Base-by-base conservation (phyloP, 2,113 vertebrate genomes). In the Siniperca knerii region DNA sequence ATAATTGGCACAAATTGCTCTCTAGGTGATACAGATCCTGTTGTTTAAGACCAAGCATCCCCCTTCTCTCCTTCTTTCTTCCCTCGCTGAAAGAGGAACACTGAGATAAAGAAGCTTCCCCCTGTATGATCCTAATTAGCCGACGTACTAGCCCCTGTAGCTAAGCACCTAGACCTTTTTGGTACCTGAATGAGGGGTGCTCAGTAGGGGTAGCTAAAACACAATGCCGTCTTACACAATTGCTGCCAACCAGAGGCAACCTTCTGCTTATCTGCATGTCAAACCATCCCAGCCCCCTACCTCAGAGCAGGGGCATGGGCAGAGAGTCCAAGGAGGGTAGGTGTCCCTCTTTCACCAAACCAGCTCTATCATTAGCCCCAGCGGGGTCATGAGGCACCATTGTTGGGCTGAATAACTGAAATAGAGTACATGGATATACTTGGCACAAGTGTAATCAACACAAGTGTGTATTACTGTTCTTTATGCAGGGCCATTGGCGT, bases 1-100 rank as follows among this genome's bases (percentile, higher is more conserved):
- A 96, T 96, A 96, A 96, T 96, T 96, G 96, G 95, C 94, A 95
- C 94, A 95, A 96, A 96, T 95, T 96, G 95, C 95, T 95, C 95
- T 95, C 95, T 94, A 95, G 95, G 96, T 96, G 96, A 96, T 96
- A 95, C 93, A 93, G 92, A 96, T 94, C 94, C 94, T 96, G 96
- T 96, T 96, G 95, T 96, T 96, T 96, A 95, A 96, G 92, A 95
- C 85, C 92, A 94, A 91, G 91, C 93, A 93, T 90, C 91, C 88
- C 91, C 89, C 91, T 83, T 81, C 77, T 88, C 83, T 79, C 83
- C 84, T 81, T 80, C 83, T 93, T 92, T 91, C 87, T 93, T 90
- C 50, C 80, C 65, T 89, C 29, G 20, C 85, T 92, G 90, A 92
- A 93, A 91, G 90, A 92, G 81, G 83, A 87, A 90, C 83, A 66